Base-by-base conservation (phyloP, 1,140 invertebrate genomes). In the Caerostris extrusa region DNA sequence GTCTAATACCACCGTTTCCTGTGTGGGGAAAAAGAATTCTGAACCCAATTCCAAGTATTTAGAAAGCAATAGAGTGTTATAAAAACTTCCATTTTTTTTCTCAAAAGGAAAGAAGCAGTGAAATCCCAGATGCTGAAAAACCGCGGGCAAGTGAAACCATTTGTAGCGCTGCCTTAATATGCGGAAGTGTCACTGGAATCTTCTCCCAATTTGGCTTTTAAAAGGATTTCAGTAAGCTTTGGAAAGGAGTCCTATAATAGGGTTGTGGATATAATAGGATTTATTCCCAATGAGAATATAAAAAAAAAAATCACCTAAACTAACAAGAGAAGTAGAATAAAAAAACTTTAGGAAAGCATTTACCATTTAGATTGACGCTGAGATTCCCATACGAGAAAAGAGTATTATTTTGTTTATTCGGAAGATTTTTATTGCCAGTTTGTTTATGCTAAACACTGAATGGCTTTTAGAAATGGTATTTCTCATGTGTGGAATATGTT, bases 331-430 rank as follows among this genome's bases (percentile, higher is more conserved):
- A 5, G 12, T 17, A 67, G 61, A 67, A n/a, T 6, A 19, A 14
- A 60, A 17, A 7, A 67, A n/a, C 6, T 67, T 67, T 6, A n/a
- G 61, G n/a, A 67, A 8, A 19, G n/a, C 10, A 7, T 81, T 34
- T 81, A 81, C 34, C 71, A 81, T 81, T 81, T 53, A 81, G 71
- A 81, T 81, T 81, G 71, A 81, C 50, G 71, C 50, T 81, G 10
- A 4, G 7, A 53, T 19, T 50, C 71, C 71, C 71, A 50, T 53
- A 50, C 8, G 71, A 81, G 71, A 81, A 8, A 53, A 34, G 2
- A 34, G 34, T 34, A 34, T 34, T 34, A 34, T 34, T 34, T 34
- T 34, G 34, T 34, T 0, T 34, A 34, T 34, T 34, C 34, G 34
- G 34, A 34, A 34, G 34, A 34, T 34, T 34, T 34, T 34, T 34